Percentiles rank a stretch among this genome's conserved stretches.
These are phyloP conservation scores for Megalops atlanticus DNA, from an alignment of 2,113 vertebrate genomes.

Conservation along the genomic window DNA sequence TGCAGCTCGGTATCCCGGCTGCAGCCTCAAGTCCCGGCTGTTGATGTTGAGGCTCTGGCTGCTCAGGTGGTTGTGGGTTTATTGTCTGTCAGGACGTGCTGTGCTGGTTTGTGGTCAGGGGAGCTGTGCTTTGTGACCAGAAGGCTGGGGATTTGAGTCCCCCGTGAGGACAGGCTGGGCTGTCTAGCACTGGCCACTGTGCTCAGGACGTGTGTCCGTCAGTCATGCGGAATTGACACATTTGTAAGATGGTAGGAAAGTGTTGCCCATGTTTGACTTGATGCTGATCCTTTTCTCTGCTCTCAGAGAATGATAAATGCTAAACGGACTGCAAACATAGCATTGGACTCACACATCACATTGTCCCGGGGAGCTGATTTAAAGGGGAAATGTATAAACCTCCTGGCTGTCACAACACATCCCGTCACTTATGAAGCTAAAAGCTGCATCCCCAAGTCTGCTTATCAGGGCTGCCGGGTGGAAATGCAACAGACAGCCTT, in stretches of 20 bases:
- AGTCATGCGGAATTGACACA: too few relatives aligned
- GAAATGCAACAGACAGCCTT: neutral
- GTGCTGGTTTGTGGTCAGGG: neutral
- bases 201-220: too few relatives aligned
- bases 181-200: too few relatives aligned
- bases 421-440: neutral
- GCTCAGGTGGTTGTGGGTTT: neutral
- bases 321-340: neutral
- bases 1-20: neutral
- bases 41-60: neutral
- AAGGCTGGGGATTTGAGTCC: neutral
- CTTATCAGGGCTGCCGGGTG: neutral
- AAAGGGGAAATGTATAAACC: neutral
- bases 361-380: neutral
- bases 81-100: neutral
- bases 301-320: neutral
- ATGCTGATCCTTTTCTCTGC: neutral
- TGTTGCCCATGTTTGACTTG: neutral
- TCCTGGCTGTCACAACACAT: neutral
- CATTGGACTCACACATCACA: too few relatives aligned
- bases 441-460: neutral
- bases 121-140: neutral
- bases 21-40: neutral
- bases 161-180: neutral
- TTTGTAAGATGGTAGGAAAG: neutral